These are phyloP conservation scores for Callopanchax toddi DNA, from an alignment of 2,113 vertebrate genomes.

Conservation along the genomic window DNA sequence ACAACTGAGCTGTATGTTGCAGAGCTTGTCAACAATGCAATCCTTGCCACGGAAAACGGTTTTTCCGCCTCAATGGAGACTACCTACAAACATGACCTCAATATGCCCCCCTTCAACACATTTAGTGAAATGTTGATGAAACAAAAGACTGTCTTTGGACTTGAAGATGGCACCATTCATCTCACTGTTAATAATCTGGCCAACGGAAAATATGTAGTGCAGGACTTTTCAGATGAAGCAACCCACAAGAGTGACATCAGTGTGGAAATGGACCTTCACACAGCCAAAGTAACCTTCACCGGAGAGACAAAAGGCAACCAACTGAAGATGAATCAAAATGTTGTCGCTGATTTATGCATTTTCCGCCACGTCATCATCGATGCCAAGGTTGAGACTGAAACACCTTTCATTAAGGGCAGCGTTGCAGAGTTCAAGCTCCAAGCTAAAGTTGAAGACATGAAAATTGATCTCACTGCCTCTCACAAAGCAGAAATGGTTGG, in stretches of 20 bases:
- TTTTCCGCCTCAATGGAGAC: slow-evolving; percentile 79
- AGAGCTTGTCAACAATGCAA: slow-evolving; percentile 76
- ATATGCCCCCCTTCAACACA: slow-evolving; percentile 78
- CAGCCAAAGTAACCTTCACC: slow-evolving; percentile 74
- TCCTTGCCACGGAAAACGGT: slow-evolving; percentile 76
- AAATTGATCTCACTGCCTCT: slow-evolving; percentile 79
- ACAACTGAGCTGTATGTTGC: slow-evolving; percentile 79
- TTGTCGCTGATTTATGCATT: slow-evolving; percentile 79
- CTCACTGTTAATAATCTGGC: slow-evolving; percentile 78
- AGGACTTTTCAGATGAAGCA: slow-evolving; percentile 81
- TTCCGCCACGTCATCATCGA: slow-evolving; percentile 76
- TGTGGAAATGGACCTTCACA: slow-evolving; percentile 76
- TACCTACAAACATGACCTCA: slow-evolving; percentile 83
- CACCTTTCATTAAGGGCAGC: slow-evolving; percentile 81
- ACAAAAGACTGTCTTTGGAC: slow-evolving; percentile 77
- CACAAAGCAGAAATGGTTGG: slow-evolving; percentile 82
- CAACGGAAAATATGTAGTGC: slow-evolving; percentile 81
- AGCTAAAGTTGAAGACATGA: slow-evolving; percentile 76
- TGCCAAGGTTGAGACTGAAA: slow-evolving; percentile 82
- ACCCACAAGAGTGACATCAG: slow-evolving; percentile 80
- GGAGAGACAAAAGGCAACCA: slow-evolving; percentile 80
- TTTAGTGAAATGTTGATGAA: slow-evolving; percentile 79
- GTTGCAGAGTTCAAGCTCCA: slow-evolving; percentile 77
- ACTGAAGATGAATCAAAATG: slow-evolving; percentile 81
- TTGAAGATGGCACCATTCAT: slow-evolving; percentile 73